phyloP scores from a whole-genome alignment of 2,797 vertebrate genomes.

The Phoeniculus purpureus region DNA sequence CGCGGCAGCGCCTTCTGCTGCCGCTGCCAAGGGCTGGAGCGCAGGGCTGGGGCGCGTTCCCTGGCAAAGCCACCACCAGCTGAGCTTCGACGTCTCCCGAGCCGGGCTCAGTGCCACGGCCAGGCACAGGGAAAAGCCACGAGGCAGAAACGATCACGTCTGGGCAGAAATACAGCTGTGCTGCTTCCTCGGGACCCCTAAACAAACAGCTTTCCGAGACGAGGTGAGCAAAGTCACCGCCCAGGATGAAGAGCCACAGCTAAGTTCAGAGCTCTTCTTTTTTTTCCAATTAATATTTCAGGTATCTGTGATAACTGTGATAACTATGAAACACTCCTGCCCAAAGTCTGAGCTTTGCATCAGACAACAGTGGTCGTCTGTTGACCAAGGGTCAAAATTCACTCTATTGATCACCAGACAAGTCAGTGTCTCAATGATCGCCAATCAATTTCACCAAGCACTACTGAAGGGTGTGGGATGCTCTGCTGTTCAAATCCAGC shows the following conservation, averaged over 20 bases:
- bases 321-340: background rate
- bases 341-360: background rate
- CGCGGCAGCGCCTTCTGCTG: background rate
- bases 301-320: too few species aligned
- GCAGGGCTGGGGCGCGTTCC: background rate
- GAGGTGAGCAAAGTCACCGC: background rate
- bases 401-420: background rate
- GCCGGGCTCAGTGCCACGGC: background rate
- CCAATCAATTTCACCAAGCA: background rate
- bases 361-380: background rate
- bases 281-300: background rate
- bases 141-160: fast-evolving
- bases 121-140: fast-evolving
- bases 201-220: fast-evolving
- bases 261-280: background rate
- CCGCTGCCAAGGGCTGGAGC: background rate
- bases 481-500: background rate
- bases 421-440: background rate
- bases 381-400: background rate
- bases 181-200: background rate
- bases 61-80: background rate
- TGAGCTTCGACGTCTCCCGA: fast-evolving
- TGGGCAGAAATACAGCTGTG: background rate
- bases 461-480: background rate
- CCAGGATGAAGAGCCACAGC: fast-evolving